Percentiles rank a stretch among this genome's conserved stretches.
phyloP scores from a whole-genome alignment of 2,113 vertebrate species.

The Leucoraja erinaceus region DNA sequence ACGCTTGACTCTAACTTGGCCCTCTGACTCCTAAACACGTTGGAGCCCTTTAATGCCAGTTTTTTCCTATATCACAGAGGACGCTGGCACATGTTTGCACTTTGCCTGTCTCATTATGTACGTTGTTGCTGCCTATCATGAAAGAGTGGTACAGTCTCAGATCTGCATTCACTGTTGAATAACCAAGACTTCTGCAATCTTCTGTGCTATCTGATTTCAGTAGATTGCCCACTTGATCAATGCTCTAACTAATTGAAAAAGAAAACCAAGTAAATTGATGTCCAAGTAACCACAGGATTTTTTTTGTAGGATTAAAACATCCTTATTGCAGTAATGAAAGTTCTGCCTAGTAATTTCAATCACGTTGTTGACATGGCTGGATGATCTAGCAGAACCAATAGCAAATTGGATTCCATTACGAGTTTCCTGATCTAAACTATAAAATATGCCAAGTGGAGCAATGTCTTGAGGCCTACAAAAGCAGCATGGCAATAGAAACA shows the following conservation, averaged over 20 bases:
- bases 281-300: background rate
- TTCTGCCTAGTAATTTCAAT: too few species aligned
- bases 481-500: too few species aligned
- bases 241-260: background rate
- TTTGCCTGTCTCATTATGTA: background rate
- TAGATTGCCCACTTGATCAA: background rate
- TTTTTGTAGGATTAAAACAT: background rate
- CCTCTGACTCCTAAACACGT: background rate
- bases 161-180: background rate
- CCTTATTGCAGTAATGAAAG: background rate
- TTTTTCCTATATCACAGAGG: background rate
- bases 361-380: too few species aligned
- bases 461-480: too few species aligned
- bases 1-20: too few species aligned
- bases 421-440: too few species aligned
- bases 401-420: too few species aligned
- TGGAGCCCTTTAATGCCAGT: background rate
- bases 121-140: background rate
- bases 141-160: background rate
- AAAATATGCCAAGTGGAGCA: too few species aligned
- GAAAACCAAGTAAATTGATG: background rate
- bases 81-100: background rate
- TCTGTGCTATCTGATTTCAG: background rate
- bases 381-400: too few species aligned
- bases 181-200: background rate